These are phyloP conservation scores for Carassius carassius DNA, from an alignment of 2,113 vertebrate genomes.

Conservation along the genomic window DNA sequence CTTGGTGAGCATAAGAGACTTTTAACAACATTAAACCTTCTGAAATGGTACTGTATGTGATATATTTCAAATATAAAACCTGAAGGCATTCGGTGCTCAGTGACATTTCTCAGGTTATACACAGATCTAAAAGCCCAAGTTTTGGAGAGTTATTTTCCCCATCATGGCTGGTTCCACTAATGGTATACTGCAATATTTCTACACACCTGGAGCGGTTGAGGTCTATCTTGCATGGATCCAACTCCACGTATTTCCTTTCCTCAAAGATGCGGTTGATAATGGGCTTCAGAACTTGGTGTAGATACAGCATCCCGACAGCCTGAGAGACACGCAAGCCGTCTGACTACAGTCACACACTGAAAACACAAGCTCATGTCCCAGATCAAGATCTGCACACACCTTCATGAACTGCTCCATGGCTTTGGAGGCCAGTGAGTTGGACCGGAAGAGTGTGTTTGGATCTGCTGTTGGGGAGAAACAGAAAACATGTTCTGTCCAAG, in stretches of 20 bases:
- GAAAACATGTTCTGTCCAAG: not conserved
- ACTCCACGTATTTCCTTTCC: conserved; percentile 90
- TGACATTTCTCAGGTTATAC: conserved; percentile 10
- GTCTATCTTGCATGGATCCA: conserved; percentile 90
- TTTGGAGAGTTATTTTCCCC: not conserved
- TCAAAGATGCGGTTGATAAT: conserved; percentile 86
- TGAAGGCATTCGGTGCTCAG: not conserved
- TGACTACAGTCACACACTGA: not conserved
- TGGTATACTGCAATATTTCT: not conserved
- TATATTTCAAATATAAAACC: not conserved
- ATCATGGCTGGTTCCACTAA: conserved; percentile 19
- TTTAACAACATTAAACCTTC: not conserved
- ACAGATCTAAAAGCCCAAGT: not conserved
- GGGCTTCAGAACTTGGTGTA: conserved; percentile 85
- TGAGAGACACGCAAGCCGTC: conserved; percentile 55
- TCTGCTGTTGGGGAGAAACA: conserved; percentile 75
- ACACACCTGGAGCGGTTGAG: conserved; percentile 79
- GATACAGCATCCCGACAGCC: conserved; percentile 90
- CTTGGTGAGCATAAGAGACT: not conserved
- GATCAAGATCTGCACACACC: conserved; percentile 65
- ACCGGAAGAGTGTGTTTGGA: conserved; percentile 92
- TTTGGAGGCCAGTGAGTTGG: conserved; percentile 91
- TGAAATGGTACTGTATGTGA: not conserved
- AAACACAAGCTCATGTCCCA: not conserved
- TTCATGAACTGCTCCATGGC: conserved; percentile 93